Conservation (phyloP, 1,140 invertebrate genomes). For the Hypsibius dujardini region DNA sequence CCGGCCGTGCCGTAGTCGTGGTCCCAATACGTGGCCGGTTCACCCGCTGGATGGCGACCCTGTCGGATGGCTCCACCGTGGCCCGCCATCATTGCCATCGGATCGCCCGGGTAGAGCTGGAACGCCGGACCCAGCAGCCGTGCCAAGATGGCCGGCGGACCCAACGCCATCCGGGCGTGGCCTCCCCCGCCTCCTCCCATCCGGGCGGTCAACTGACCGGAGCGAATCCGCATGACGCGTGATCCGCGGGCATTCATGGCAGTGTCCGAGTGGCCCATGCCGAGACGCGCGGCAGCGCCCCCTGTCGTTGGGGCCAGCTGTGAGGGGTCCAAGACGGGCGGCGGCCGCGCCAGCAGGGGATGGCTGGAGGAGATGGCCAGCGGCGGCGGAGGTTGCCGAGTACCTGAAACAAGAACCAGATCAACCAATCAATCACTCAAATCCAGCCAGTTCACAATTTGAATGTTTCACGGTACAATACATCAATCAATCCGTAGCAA, state of each 20-base stretch:
- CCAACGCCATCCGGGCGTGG: slow-evolving; percentile 31
- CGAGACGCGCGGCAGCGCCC: background rate
- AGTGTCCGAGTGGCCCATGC: background rate
- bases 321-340: background rate
- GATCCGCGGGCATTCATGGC: background rate
- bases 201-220: background rate
- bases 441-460: no score
- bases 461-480: no score
- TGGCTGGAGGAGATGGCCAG: slow-evolving; percentile 15
- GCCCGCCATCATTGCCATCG: slow-evolving; percentile 16
- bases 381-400: background rate
- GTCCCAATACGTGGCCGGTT: background rate
- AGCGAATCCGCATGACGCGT: background rate
- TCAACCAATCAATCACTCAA: no score
- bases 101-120: slow-evolving; percentile 11
- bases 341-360: background rate
- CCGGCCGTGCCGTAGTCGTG: slow-evolving; percentile 27
- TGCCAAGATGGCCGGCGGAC: slow-evolving; percentile 54
- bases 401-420: no score
- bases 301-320: background rate
- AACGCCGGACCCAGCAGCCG: slow-evolving; percentile 44
- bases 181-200: background rate
- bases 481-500: no score
- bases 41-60: background rate
- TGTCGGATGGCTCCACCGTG: background rate